Conservation (phyloP, 1,140 invertebrate genomes). For the Eriocheir sinensis region DNA sequence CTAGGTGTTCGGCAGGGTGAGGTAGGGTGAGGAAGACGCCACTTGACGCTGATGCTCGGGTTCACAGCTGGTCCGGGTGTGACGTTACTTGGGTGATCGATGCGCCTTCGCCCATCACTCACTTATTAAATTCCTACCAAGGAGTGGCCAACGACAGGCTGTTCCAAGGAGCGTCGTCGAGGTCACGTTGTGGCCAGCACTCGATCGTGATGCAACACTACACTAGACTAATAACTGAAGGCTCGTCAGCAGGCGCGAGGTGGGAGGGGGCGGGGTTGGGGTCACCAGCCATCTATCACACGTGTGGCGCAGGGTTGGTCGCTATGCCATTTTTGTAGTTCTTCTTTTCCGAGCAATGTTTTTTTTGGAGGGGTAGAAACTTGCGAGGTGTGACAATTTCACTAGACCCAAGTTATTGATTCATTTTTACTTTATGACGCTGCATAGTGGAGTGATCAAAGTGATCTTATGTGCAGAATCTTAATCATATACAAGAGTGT, state of each 20-base stretch:
- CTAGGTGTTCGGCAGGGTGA: neutral
- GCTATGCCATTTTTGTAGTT: neutral
- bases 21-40: neutral
- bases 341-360: too few species aligned
- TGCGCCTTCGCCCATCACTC: neutral
- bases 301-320: neutral
- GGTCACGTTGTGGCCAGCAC: neutral
- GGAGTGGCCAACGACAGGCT: neutral
- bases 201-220: neutral
- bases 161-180: neutral
- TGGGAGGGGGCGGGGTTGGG: neutral
- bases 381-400: too few species aligned
- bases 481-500: too few species aligned
- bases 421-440: too few species aligned
- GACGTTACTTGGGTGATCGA: neutral
- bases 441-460: too few species aligned
- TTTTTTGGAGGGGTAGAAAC: too few species aligned
- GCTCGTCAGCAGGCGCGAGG: neutral
- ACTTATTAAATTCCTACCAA: neutral
- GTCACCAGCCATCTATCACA: neutral
- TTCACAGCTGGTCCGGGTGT: neutral
- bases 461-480: too few species aligned
- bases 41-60: neutral
- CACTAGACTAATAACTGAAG: slow-evolving; percentile 1
- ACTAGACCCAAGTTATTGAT: too few species aligned